These are phyloP conservation scores for Tethya wilhelma DNA, from an alignment of 37 sponge, comb jelly and placozoan genomes.

Conservation along the genomic window DNA sequence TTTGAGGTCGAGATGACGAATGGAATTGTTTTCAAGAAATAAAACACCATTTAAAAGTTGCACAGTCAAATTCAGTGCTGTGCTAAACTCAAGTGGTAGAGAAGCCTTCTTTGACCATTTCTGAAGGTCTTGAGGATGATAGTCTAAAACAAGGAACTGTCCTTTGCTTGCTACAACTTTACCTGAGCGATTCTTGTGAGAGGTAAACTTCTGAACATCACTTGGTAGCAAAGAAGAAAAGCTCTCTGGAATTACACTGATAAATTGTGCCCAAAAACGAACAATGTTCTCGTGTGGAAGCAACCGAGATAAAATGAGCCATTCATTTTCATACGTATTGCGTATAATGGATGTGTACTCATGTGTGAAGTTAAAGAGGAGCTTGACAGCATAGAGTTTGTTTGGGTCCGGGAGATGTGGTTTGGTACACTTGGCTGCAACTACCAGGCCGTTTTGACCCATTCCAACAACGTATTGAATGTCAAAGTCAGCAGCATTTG, in stretches of 20 bases:
- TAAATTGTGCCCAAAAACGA: slow-evolving; percentile 86
- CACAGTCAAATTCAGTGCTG: slow-evolving; percentile 15
- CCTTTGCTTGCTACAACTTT: slow-evolving; percentile 42
- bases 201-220: slow-evolving; percentile 15
- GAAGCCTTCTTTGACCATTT: slow-evolving; percentile 31
- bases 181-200: slow-evolving; percentile 33
- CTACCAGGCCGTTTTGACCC: slow-evolving; percentile 77
- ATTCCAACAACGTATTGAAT: slow-evolving; percentile 52
- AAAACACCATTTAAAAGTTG: slow-evolving; percentile 42
- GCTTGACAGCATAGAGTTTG: slow-evolving; percentile 85
- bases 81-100: slow-evolving; percentile 15
- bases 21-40: slow-evolving; percentile 42
- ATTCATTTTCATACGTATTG: slow-evolving; percentile 86
- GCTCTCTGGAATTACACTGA: slow-evolving; percentile 64
- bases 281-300: slow-evolving; percentile 76
- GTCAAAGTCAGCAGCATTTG: slow-evolving; percentile 67
- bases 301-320: slow-evolving; percentile 77
- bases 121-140: slow-evolving; percentile 41
- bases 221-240: slow-evolving; percentile 45
- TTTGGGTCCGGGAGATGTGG: slow-evolving; percentile 50
- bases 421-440: slow-evolving; percentile 66
- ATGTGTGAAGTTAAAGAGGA: slow-evolving; percentile 80
- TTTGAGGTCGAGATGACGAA: slow-evolving; percentile 79
- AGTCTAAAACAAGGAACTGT: slow-evolving; percentile 77
- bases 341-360: slow-evolving; percentile 63